A percentile compares a stretch with the other conserved stretches of the same genome.
Conservation (phyloP, 1,140 invertebrate genomes). For the Drosophila athabasca region DNA sequence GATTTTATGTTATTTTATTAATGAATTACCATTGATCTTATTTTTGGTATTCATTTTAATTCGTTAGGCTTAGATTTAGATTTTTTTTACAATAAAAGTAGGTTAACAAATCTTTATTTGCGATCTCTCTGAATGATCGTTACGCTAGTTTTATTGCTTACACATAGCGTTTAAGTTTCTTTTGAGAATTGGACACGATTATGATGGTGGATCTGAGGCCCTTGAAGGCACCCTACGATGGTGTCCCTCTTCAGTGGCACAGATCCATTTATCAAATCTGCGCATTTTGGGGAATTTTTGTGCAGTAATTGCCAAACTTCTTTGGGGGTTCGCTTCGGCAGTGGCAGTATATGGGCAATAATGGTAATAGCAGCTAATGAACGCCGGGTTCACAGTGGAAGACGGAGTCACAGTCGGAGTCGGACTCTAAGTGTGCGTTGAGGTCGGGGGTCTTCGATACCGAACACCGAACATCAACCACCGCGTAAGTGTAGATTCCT, state of each 20-base stretch:
- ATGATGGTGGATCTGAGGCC: conserved; percentile 18
- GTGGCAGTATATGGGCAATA: conserved; percentile 23
- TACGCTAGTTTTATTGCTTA: conserved; percentile 22
- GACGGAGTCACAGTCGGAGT: conserved; percentile 5
- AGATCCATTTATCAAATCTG: conserved; percentile 14
- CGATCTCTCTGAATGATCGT: conserved; percentile 40
- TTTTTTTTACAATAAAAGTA: conserved; percentile 20
- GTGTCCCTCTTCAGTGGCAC: conserved; percentile 31
- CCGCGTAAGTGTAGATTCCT: conserved; percentile 80
- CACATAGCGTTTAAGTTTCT: conserved; percentile 22
- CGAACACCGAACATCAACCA: background rate
- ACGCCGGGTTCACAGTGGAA: conserved; percentile 26
- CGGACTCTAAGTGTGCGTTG: conserved; percentile 1
- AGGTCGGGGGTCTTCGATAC: conserved; percentile 22
- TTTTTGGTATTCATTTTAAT: no score
- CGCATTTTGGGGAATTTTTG: conserved; percentile 13
- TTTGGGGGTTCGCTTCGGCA: conserved; percentile 3
- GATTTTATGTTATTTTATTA: no score
- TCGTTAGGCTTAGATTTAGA: background rate
- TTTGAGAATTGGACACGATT: conserved; percentile 12
- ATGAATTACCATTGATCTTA: no score
- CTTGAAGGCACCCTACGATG: conserved; percentile 1
- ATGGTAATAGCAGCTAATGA: conserved; percentile 74
- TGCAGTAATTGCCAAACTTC: conserved; percentile 39
- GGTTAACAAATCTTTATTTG: conserved; percentile 40